Conservation (phyloP, 2,113 vertebrate genomes). For the Ptychochromis oligacanthus region DNA sequence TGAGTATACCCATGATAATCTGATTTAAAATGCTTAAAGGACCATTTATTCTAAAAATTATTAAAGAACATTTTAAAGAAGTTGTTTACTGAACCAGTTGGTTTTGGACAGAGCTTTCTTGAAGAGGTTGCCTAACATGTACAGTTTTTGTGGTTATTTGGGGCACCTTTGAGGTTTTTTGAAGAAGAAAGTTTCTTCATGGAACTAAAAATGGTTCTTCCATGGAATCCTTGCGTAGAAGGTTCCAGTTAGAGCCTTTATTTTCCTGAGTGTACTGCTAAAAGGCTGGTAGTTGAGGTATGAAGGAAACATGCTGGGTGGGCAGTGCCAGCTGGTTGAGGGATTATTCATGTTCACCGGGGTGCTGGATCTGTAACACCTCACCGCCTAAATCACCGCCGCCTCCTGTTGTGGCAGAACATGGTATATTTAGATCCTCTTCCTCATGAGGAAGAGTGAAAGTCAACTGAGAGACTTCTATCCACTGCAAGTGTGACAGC, state of each 20-base stretch:
- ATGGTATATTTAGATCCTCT: conserved; percentile 32
- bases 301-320: neutral
- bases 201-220: neutral
- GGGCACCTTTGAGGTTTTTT: neutral
- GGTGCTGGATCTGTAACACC: conserved; percentile 35
- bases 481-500: conserved; percentile 20
- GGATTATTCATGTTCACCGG: conserved; percentile 17
- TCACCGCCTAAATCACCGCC: conserved; percentile 14
- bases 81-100: neutral
- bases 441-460: conserved; percentile 21
- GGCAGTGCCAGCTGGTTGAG: conserved; percentile 35
- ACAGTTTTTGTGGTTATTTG: no score
- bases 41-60: neutral
- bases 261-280: neutral
- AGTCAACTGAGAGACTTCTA: conserved; percentile 17
- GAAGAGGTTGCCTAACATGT: neutral
- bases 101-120: neutral
- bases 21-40: neutral
- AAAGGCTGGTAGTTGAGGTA: neutral
- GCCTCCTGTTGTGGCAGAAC: conserved; percentile 40
- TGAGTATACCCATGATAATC: rapidly evolving
- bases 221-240: neutral
- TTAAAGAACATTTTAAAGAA: neutral
- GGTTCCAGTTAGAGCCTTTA: neutral
- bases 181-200: neutral